Evolutionary conservation across 2,113 vertebrate species (phyloP).

Genomic region (Malurus alboscapulatus): DNA sequence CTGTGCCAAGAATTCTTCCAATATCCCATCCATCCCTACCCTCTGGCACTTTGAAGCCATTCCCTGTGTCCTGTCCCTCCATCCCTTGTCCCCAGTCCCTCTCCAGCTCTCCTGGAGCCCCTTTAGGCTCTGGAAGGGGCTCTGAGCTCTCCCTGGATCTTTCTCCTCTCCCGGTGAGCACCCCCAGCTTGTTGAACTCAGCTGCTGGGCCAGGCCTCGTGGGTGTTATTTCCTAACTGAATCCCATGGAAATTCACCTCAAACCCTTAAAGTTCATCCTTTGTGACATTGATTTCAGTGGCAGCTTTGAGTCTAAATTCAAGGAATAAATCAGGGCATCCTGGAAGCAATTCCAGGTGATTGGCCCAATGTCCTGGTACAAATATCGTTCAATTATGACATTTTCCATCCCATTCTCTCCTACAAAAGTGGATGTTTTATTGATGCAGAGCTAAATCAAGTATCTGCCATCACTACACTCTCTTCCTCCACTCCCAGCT

Average conservation of each 20-base stretch:
- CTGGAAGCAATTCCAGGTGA: constrained; percentile 5
- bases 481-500: constrained; percentile 51
- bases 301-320: not conserved
- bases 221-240: not conserved
- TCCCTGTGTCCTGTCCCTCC: not conserved
- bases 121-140: not conserved
- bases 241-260: not conserved
- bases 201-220: not conserved
- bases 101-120: not conserved
- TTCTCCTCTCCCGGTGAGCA: not conserved
- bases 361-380: not conserved
- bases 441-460: constrained; percentile 56
- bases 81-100: not conserved
- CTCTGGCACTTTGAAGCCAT: not conserved
- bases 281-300: not conserved
- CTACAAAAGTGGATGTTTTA: constrained; percentile 44
- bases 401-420: not conserved
- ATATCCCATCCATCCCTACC: fast-evolving
- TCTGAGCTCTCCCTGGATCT: fast-evolving
- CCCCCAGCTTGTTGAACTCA: not conserved
- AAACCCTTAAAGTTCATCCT: not conserved
- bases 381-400: not conserved
- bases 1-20: not conserved
- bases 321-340: not conserved
- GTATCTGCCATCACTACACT: constrained; percentile 44